Conservation (phyloP, 2,797 vertebrate genomes). For the Coilia nasus region DNA sequence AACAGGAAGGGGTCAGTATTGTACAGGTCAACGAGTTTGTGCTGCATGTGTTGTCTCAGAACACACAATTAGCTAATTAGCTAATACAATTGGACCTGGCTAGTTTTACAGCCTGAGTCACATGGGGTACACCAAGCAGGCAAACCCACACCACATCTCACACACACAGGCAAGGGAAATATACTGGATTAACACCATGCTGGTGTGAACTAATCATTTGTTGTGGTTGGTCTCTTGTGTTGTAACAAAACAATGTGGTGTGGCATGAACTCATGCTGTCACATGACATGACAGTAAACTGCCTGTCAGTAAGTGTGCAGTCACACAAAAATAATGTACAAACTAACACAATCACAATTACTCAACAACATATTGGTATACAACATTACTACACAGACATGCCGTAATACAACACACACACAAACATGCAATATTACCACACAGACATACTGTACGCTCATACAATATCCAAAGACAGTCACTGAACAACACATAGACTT, state of each 20-base stretch:
- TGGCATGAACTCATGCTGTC: neutral
- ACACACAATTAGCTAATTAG: neutral
- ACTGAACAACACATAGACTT: neutral
- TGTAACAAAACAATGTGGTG: neutral
- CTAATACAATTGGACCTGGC: neutral
- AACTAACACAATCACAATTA: no score
- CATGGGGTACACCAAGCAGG: neutral
- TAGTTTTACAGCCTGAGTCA: conserved; percentile 15
- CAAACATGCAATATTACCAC: no score
- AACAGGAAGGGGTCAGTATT: neutral
- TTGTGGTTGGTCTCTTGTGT: conserved; percentile 4
- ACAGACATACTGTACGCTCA: no score
- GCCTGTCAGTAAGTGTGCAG: no score
- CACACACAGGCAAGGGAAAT: conserved; percentile 13
- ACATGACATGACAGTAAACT: neutral
- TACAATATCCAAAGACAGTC: no score
- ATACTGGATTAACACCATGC: conserved; percentile 5
- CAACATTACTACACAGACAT: no score
- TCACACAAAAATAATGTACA: no score
- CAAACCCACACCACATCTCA: neutral
- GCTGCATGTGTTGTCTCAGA: neutral
- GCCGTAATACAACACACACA: no score
- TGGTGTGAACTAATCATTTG: conserved; percentile 5
- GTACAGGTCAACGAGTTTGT: neutral
- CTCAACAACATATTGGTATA: no score